Base-by-base conservation (phyloP, 1,140 invertebrate species). In the Bicyclus anynana region DNA sequence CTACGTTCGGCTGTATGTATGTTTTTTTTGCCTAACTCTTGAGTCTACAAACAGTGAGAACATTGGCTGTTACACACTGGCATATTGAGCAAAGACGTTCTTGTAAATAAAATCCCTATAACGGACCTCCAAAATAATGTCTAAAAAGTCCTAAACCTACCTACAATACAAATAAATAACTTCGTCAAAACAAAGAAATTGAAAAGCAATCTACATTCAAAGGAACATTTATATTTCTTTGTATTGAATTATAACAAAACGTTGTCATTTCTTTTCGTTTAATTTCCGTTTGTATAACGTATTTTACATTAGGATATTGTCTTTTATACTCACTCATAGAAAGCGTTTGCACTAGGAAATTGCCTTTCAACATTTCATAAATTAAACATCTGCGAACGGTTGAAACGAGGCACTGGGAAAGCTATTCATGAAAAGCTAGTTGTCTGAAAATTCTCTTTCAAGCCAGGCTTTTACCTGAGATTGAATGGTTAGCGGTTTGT, bases 381-480 rank as follows among this genome's bases (percentile, higher is more conserved):
- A 44, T 44, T 44, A 44, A 44, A 44, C 40, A 20, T 20, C 40
- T 44, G 16, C 38, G 40, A 44, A 44, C 17, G 18, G 14, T 20
- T 44, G 18, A 3, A 20, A 20, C 40, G 40, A 44, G 40, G 16
- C 2, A 20, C 17, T 20, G 17, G 20, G 20, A 1, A 12, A 44
- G 17, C 40, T 20, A 20, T 44, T 44, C 40, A 44, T 44, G 40
- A 20, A 44, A 44, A 20, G 16, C 40, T 20, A 38, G 0, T 4
- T 38, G 37, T 44, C 40, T 44, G 20, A 44, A 44, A 44, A 20
- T 44, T 20, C 16, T 44, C 17, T 44, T 44, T 44, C 40, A 44
- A 4, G 2, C 17, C 16, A 5, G 40, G 37, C 13, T 38, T 38
- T 38, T 44, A 20, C 5, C 20, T 7, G 14, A 44, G 40, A 44